phyloP scores from a whole-genome alignment of 2,888 invertebrate genomes.

The Lasioglossum morio region DNA sequence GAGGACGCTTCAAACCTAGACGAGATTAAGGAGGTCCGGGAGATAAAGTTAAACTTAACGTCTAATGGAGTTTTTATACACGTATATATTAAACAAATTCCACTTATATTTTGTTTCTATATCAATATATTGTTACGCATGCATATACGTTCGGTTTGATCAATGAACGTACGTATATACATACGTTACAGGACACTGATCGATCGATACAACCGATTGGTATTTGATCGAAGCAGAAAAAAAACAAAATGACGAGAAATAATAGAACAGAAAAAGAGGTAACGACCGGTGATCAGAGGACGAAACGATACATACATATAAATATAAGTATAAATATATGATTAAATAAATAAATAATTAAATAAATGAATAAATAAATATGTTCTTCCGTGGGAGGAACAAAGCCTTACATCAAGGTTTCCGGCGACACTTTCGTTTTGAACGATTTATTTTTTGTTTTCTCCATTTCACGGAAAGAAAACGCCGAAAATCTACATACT shows the following conservation, averaged over 20 bases:
- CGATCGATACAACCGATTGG: slow-evolving; percentile 3
- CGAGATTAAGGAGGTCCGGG: slow-evolving; percentile 20
- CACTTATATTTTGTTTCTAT: slow-evolving; percentile 78
- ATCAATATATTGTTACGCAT: slow-evolving; percentile 58
- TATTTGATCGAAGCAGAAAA: background rate
- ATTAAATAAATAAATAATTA: slow-evolving; percentile 16
- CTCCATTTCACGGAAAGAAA: slow-evolving; percentile 50
- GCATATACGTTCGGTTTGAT: slow-evolving; percentile 59
- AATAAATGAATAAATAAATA: slow-evolving; percentile 22
- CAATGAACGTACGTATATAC: slow-evolving; percentile 32
- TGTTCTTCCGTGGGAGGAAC: slow-evolving; percentile 63
- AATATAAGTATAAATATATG: slow-evolving; percentile 23
- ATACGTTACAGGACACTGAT: slow-evolving; percentile 19
- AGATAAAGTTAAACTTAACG: slow-evolving; percentile 52
- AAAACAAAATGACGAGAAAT: slow-evolving; percentile 25
- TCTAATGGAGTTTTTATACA: slow-evolving; percentile 81
- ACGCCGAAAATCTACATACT: slow-evolving; percentile 65
- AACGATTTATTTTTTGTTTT: slow-evolving; percentile 53
- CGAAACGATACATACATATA: slow-evolving; percentile 51
- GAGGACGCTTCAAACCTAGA: slow-evolving; percentile 24
- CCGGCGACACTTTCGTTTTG: slow-evolving; percentile 71
- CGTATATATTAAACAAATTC: slow-evolving; percentile 78
- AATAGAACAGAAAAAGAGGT: slow-evolving; percentile 12
- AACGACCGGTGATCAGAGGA: slow-evolving; percentile 45
- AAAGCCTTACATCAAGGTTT: slow-evolving; percentile 70